A percentile compares a stretch with the other conserved stretches of the same genome.
Conservation (phyloP, 1,140 invertebrate genomes). For the Leptonema lineaticorne region DNA sequence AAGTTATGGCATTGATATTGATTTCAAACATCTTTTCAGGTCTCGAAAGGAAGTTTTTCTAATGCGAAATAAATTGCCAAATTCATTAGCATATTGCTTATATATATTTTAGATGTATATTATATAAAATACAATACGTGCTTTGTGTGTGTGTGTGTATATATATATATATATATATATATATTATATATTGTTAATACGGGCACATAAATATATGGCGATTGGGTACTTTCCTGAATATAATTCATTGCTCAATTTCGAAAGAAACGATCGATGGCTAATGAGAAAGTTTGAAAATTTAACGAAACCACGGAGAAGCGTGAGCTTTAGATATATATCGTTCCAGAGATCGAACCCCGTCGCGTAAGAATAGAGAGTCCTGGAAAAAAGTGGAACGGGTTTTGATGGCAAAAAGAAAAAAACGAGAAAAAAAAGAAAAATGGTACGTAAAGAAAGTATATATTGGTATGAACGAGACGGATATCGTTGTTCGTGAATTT, state of each 20-base stretch:
- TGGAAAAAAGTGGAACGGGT: neutral
- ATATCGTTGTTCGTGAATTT: slow-evolving; percentile 23
- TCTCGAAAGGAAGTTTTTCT: neutral
- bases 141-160: no score
- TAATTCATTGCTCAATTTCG: no score
- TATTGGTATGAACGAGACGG: neutral
- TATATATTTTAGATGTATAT: neutral
- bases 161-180: no score
- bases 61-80: slow-evolving; percentile 32
- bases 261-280: neutral
- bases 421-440: neutral
- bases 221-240: neutral
- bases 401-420: neutral
- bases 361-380: no score
- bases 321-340: neutral
- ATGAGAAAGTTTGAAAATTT: slow-evolving; percentile 17
- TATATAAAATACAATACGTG: neutral
- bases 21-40: neutral
- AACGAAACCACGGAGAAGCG: neutral
- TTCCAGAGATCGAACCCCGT: neutral
- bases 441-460: neutral
- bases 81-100: slow-evolving; percentile 26
- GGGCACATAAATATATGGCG: neutral
- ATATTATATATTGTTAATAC: no score
- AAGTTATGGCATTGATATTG: neutral